Percentiles rank a stretch among this genome's conserved stretches.
phyloP scores from a whole-genome alignment of 2,888 invertebrate genomes.

The Callyntrura guangdongensis region DNA sequence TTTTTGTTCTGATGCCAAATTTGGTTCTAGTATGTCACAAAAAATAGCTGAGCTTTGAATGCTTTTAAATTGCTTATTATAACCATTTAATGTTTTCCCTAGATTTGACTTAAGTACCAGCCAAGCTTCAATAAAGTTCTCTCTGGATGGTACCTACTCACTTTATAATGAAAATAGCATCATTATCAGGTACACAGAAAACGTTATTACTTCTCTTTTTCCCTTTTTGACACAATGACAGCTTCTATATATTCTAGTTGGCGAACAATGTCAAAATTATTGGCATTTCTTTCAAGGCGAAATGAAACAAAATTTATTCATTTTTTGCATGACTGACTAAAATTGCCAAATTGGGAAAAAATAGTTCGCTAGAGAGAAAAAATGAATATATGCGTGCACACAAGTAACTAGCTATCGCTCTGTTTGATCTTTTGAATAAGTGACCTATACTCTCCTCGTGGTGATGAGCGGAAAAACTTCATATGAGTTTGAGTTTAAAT shows the following conservation, averaged over 20 bases:
- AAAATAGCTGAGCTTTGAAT: background rate
- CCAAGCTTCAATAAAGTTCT: too few species aligned
- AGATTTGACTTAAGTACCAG: background rate
- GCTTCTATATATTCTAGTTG: background rate
- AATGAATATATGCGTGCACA: too few species aligned
- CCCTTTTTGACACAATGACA: slow-evolving; percentile 17
- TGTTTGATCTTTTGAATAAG: background rate
- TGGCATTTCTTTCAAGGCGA: slow-evolving; percentile 14
- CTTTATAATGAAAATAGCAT: background rate
- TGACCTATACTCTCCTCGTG: background rate
- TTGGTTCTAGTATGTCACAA: background rate
- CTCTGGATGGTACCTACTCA: too few species aligned
- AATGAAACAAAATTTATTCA: background rate
- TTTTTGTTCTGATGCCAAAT: slow-evolving; percentile 1
- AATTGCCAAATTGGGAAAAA: slow-evolving; percentile 12
- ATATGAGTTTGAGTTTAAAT: too few species aligned
- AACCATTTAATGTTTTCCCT: background rate
- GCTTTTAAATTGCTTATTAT: background rate
- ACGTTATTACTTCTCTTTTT: background rate
- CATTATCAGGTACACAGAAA: background rate
- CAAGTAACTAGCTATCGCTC: background rate
- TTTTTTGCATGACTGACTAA: slow-evolving; percentile 2
- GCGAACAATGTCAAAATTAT: slow-evolving; percentile 1
- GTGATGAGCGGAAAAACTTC: background rate
- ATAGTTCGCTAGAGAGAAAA: slow-evolving; percentile 1